phyloP scores from a whole-genome alignment of 1,140 invertebrate genomes.

The Sycophaga agraensis region DNA sequence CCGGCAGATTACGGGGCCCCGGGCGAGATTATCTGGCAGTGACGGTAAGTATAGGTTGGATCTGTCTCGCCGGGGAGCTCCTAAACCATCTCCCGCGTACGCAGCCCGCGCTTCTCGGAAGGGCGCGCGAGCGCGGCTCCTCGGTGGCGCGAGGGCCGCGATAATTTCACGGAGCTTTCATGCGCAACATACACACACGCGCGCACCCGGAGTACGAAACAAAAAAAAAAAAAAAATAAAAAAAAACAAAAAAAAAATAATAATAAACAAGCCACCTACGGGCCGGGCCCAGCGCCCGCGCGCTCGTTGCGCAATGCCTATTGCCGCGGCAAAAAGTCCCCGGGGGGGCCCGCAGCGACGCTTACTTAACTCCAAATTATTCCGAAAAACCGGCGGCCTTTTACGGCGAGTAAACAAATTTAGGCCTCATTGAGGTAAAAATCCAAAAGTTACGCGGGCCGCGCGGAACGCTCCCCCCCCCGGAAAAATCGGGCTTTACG shows the following conservation, averaged over 20 bases:
- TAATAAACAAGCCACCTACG: too few relatives aligned
- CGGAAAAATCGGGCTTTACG: too few relatives aligned
- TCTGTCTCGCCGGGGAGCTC: slow-evolving; percentile 21
- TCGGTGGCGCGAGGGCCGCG: slow-evolving; percentile 35
- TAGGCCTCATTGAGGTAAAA: slow-evolving; percentile 5
- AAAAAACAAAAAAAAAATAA: too few relatives aligned
- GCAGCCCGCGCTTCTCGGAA: slow-evolving; percentile 33
- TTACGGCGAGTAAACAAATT: slow-evolving; percentile 11
- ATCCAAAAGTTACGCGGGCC: not conserved
- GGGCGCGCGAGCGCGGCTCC: slow-evolving; percentile 13
- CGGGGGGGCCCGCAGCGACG: not conserved
- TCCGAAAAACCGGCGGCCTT: slow-evolving; percentile 1
- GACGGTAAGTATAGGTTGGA: slow-evolving; percentile 48
- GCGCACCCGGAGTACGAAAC: too few relatives aligned
- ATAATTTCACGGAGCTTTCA: slow-evolving; percentile 46
- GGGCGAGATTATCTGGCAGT: slow-evolving; percentile 43
- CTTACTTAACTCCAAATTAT: slow-evolving; percentile 11
- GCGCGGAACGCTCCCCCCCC: too few relatives aligned
- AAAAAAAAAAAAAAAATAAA: too few relatives aligned
- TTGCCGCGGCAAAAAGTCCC: not conserved
- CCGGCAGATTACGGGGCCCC: not conserved
- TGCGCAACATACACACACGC: slow-evolving; percentile 23
- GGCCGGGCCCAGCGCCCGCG: too few relatives aligned
- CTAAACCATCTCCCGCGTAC: slow-evolving; percentile 35
- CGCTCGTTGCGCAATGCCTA: slow-evolving; percentile 13